These are phyloP conservation scores for Pangasius larnaudii DNA, from an alignment of 2,797 vertebrate genomes.

Conservation along the genomic window DNA sequence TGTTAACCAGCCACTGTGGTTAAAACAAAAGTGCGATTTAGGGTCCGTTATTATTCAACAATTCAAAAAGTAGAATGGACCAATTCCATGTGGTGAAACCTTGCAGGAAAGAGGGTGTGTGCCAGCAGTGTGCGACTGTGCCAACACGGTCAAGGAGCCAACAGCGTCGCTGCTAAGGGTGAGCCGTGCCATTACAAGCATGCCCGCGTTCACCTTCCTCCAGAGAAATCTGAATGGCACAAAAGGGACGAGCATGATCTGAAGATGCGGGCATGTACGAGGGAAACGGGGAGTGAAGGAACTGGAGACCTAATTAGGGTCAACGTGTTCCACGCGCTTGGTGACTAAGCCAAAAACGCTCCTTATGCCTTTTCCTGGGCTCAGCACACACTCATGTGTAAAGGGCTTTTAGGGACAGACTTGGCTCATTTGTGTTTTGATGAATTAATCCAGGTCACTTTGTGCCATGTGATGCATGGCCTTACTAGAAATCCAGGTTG, in stretches of 20 bases:
- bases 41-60: not conserved
- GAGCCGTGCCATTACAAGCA: slow-evolving; percentile 52
- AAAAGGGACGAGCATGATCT: not conserved
- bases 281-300: not conserved
- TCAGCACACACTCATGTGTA: not conserved
- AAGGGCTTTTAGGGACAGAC: not conserved
- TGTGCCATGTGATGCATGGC: not conserved
- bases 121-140: slow-evolving; percentile 52
- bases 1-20: not conserved
- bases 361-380: slow-evolving; percentile 8
- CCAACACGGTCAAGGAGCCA: slow-evolving; percentile 46
- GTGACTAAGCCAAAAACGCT: slow-evolving; percentile 20
- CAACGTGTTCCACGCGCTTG: slow-evolving; percentile 12
- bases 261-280: not conserved
- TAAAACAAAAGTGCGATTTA: not conserved
- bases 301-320: slow-evolving; percentile 13
- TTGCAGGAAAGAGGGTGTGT: slow-evolving; percentile 32
- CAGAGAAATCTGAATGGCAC: slow-evolving; percentile 43
- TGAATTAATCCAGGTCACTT: not conserved
- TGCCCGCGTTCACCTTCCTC: slow-evolving; percentile 20
- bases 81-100: not conserved
- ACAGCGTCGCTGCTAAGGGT: slow-evolving; percentile 49
- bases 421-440: not conserved
- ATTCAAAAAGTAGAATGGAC: slow-evolving; percentile 2
- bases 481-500: no score